These are phyloP conservation scores for Ormyrus nitidulus DNA, from an alignment of 2,888 invertebrate genomes.

Conservation along the genomic window DNA sequence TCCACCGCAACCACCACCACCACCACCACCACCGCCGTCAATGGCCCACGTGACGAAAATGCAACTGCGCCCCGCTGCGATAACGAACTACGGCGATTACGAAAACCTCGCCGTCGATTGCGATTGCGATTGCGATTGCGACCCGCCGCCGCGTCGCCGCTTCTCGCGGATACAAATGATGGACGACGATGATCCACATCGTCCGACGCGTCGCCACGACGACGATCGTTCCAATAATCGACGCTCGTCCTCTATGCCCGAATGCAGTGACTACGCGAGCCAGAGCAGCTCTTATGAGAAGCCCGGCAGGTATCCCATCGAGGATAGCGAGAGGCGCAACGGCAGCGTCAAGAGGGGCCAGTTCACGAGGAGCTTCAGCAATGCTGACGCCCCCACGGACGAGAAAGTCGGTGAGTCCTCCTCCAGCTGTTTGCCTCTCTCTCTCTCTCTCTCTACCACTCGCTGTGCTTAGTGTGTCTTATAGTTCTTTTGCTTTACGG, in stretches of 20 bases:
- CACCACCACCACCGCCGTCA: constrained; percentile 48
- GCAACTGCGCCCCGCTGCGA: constrained; percentile 62
- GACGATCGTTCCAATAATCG: constrained; percentile 66
- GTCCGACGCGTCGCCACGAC: constrained; percentile 53
- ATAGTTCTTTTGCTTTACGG: too few species aligned
- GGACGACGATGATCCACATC: constrained; percentile 56
- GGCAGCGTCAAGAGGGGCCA: constrained; percentile 79
- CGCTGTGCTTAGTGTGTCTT: too few species aligned
- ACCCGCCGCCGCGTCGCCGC: constrained; percentile 61
- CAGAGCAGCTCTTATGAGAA: constrained; percentile 73
- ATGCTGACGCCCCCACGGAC: constrained; percentile 88
- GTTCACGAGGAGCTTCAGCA: constrained; percentile 88
- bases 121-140: constrained; percentile 29
- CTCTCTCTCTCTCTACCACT: neutral
- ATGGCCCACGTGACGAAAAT: constrained; percentile 62
- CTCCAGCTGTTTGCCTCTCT: neutral
- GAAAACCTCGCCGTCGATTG: constrained; percentile 56
- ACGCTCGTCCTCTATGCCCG: constrained; percentile 73
- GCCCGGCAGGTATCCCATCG: constrained; percentile 67
- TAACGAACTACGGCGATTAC: constrained; percentile 46
- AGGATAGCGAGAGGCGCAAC: constrained; percentile 67
- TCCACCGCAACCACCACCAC: constrained; percentile 52
- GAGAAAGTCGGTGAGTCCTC: constrained; percentile 86
- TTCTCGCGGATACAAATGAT: constrained; percentile 61
- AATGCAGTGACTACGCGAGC: constrained; percentile 74